Evolutionary conservation across 2,113 vertebrate species (phyloP).

Genomic region (Oncorhynchus gorbuscha): DNA sequence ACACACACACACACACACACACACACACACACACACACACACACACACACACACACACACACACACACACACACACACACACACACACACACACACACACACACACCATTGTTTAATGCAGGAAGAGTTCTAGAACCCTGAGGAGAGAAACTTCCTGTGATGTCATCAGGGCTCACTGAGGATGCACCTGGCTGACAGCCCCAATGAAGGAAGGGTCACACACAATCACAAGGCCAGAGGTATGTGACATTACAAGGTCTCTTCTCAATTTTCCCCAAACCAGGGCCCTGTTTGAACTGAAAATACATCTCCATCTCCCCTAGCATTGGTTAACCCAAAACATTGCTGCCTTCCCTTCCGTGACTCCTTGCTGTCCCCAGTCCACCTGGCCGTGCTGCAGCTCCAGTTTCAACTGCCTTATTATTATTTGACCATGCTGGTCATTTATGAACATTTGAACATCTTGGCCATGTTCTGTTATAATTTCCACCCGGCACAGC

Average conservation of each 20-base stretch:
- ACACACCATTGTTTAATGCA: constrained; percentile 47
- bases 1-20: neutral
- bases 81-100: neutral
- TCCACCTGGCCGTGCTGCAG: no score
- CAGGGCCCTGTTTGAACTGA: no score
- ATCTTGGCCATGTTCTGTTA: no score
- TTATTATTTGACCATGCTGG: no score
- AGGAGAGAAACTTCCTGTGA: constrained; percentile 65
- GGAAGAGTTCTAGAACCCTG: constrained; percentile 46
- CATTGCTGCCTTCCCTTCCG: neutral
- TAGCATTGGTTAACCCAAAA: constrained; percentile 4
- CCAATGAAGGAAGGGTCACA: neutral
- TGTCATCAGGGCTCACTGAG: constrained; percentile 54
- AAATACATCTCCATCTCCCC: no score
- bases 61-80: neutral
- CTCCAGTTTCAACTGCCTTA: no score
- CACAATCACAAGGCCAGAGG: neutral
- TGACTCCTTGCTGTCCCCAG: no score
- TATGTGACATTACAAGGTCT: neutral
- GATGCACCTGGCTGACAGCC: constrained; percentile 66
- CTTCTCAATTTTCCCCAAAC: neutral
- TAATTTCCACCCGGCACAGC: no score
- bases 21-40: neutral
- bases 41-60: neutral
- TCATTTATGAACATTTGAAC: no score